These are phyloP conservation scores for Orthonevra nobilis DNA, from an alignment of 2,888 invertebrate species.

Conservation along the genomic window DNA sequence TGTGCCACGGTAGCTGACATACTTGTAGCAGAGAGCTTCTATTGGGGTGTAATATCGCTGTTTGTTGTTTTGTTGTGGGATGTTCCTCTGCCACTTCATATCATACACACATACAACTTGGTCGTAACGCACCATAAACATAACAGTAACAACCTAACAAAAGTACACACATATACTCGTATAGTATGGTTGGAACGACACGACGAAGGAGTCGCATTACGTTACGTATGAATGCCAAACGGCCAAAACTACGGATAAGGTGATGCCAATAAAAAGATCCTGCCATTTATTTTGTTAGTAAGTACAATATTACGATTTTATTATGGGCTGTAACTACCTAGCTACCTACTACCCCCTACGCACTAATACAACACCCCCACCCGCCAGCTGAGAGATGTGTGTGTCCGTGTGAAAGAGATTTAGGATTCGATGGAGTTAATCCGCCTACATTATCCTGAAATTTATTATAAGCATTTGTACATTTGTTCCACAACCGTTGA, in stretches of 20 bases:
- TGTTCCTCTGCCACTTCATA: conserved; percentile 57
- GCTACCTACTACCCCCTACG: too few species aligned
- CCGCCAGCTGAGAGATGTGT: not conserved
- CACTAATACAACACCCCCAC: conserved; percentile 12
- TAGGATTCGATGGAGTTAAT: conserved; percentile 69
- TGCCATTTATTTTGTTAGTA: conserved; percentile 68
- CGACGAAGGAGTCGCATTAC: conserved; percentile 41
- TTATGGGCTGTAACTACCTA: conserved; percentile 59
- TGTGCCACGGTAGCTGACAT: not conserved
- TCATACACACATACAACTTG: conserved; percentile 41
- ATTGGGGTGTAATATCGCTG: not conserved
- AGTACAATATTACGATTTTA: conserved; percentile 69
- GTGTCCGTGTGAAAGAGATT: conserved; percentile 38
- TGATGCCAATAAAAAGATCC: conserved; percentile 69
- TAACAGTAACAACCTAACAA: conserved; percentile 28
- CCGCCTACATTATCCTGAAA: conserved; percentile 62
- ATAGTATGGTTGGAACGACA: too few species aligned
- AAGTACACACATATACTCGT: conserved; percentile 30
- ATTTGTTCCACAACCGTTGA: conserved; percentile 50
- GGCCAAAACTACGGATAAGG: conserved; percentile 67
- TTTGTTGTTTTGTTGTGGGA: not conserved
- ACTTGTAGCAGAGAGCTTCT: too few species aligned
- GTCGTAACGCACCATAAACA: conserved; percentile 65
- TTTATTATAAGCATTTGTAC: conserved; percentile 68
- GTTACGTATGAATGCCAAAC: conserved; percentile 58